phyloP scores from a whole-genome alignment of 1,140 invertebrate genomes.

The Zophobas morio region DNA sequence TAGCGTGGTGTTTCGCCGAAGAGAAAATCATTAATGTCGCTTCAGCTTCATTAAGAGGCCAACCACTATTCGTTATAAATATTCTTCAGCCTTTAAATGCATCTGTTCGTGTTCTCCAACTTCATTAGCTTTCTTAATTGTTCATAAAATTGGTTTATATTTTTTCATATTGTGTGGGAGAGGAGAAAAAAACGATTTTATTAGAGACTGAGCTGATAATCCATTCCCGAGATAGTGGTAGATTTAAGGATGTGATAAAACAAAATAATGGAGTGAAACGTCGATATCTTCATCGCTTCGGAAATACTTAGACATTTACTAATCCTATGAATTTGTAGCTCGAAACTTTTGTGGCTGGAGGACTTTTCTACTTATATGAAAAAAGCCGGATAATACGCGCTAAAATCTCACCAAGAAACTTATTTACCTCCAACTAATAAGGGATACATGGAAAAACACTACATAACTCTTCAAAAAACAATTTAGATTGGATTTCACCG shows the following conservation, averaged over 20 bases:
- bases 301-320: constrained; percentile 25
- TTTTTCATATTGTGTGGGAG: constrained; percentile 11
- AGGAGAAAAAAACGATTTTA: constrained; percentile 17
- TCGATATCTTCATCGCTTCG: constrained; percentile 38
- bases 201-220: constrained; percentile 11
- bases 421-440: constrained; percentile 3
- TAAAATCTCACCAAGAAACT: neutral
- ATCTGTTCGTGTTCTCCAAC: constrained; percentile 25
- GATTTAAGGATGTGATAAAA: constrained; percentile 36
- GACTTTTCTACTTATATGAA: constrained; percentile 37
- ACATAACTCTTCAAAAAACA: constrained; percentile 23
- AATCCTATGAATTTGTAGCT: constrained; percentile 37
- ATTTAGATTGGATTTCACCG: constrained; percentile 24
- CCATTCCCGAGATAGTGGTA: constrained; percentile 3
- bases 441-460: neutral
- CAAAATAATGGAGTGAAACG: constrained; percentile 37
- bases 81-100: constrained; percentile 41
- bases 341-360: constrained; percentile 15
- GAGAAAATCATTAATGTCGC: constrained; percentile 38
- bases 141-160: constrained; percentile 30
- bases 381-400: constrained; percentile 12
- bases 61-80: constrained; percentile 37
- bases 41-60: constrained; percentile 34
- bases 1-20: constrained; percentile 11
- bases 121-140: constrained; percentile 36